Evolutionary conservation across 2,888 invertebrate genomes (phyloP), one percentile per base, ranked within the genome.

Genomic region (Chrysopilus asiliformis): DNA sequence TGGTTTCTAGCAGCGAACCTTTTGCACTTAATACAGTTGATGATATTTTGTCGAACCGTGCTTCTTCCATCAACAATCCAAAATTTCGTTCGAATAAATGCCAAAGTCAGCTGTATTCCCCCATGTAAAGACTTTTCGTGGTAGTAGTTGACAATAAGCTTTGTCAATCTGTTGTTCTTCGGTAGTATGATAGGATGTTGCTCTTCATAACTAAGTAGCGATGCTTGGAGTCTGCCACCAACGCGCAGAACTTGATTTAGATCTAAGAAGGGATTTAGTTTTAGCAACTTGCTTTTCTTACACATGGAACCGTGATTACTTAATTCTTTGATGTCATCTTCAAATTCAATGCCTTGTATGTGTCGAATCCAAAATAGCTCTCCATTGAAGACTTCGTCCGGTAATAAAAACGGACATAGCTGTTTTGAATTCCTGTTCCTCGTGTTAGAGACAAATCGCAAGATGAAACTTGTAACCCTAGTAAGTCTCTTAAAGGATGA

Each of bases 161-260:
- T 20, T 12, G 38, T 22, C 14, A 41, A 28, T 28, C 18, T 29
- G 19, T 41, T 28, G 25, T 32, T 13, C 4, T 4, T 9, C 20
- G 38, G 33, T 14, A 41, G 13, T 3, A 41, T 29, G 14, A 39
- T 41, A n/a, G 36, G 36, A 38, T 39, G 38, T 36, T 39, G 37
- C 26, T 30, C 32, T 26, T 32, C 12, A 18, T 24, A 38, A 5
- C 29, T 13, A 19, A 40, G 10, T 10, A 19, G 13, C 8, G 40
- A 32, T 13, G 30, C 13, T 22, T 38, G 12, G n/a, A 40, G 16
- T n/a, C 34, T 32, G 14, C 42, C 38, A 9, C 38, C 41, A 2
- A 41, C 38, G 26, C 38, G 22, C 4, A 41, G 10, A 4, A 38
- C 13, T 2, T 19, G 17, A 16, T 35, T 16, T 4, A 19, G n/a